phyloP scores from a whole-genome alignment of 2,113 vertebrate species.

The Corapipo altera region DNA sequence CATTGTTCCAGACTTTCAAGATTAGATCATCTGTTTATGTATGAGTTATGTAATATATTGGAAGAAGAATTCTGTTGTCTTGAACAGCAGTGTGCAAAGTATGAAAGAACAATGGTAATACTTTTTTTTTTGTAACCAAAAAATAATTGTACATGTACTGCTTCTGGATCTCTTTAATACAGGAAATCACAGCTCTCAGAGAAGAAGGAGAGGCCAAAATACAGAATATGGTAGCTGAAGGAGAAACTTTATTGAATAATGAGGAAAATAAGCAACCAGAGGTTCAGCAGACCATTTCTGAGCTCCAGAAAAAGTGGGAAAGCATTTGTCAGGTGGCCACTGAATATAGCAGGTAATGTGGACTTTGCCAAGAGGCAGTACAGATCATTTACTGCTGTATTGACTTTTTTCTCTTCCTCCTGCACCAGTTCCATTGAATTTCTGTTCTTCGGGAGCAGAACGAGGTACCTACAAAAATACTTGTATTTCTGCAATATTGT shows the following conservation, averaged over 20 bases:
- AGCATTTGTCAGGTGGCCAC: conserved; percentile 39
- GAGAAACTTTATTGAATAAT: conserved; percentile 13
- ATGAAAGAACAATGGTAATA: neutral
- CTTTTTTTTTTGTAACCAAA: neutral
- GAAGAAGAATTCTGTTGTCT: neutral
- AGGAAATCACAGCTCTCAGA: conserved; percentile 74
- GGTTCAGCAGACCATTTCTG: conserved; percentile 48
- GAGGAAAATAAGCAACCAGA: neutral
- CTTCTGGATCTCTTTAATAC: neutral
- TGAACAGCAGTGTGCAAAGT: neutral
- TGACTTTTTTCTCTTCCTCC: neutral
- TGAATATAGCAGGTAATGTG: conserved; percentile 66
- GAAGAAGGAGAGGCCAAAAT: conserved; percentile 68
- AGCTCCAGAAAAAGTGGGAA: conserved; percentile 70
- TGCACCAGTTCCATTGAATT: neutral
- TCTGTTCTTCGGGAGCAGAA: neutral
- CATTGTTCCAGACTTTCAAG: neutral
- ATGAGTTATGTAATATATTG: neutral
- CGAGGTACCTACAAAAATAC: neutral
- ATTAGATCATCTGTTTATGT: neutral
- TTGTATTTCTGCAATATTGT: neutral
- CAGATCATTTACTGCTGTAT: neutral
- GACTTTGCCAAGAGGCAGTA: neutral
- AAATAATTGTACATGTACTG: neutral
- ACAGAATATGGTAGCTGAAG: conserved; percentile 40